Percentiles rank a stretch among this genome's conserved stretches.
These are phyloP conservation scores for Adoxophyes honmai DNA, from an alignment of 1,140 invertebrate genomes.

Conservation along the genomic window DNA sequence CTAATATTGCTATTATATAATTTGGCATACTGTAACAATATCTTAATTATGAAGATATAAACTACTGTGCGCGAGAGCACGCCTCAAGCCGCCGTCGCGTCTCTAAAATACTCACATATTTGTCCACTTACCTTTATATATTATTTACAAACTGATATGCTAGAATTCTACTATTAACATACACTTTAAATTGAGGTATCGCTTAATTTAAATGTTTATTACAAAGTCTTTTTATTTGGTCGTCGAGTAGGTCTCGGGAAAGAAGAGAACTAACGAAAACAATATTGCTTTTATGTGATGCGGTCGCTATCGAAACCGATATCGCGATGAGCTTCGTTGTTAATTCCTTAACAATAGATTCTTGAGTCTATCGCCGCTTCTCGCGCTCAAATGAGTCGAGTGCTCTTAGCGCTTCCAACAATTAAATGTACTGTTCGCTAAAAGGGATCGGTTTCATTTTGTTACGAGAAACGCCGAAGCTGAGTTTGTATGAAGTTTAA, in stretches of 20 bases:
- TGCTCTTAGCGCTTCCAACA: no score
- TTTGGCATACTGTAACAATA: constrained; percentile 36
- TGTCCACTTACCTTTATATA: constrained; percentile 15
- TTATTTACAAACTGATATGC: constrained; percentile 39
- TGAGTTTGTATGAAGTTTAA: background rate
- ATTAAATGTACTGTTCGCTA: no score
- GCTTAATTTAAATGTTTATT: constrained; percentile 26
- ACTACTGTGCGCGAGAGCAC: constrained; percentile 18
- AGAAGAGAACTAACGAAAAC: constrained; percentile 8
- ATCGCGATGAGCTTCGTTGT: no score
- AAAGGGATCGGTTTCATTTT: no score
- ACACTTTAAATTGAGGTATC: constrained; percentile 28
- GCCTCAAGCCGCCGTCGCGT: constrained; percentile 5
- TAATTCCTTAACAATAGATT: no score
- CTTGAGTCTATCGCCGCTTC: background rate
- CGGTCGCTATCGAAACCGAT: constrained; percentile 4
- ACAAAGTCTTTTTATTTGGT: constrained; percentile 36
- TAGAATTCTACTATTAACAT: constrained; percentile 35
- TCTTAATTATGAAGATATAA: constrained; percentile 37
- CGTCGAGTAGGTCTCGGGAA: constrained; percentile 47
- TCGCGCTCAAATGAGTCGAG: background rate
- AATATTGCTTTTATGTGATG: constrained; percentile 15
- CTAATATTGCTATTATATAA: constrained; percentile 27
- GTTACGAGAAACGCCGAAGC: no score
- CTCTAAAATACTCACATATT: background rate